Percentiles rank a stretch among this genome's conserved stretches.
Conservation (phyloP, 2,888 invertebrate species). For the Conchocele bisecta region DNA sequence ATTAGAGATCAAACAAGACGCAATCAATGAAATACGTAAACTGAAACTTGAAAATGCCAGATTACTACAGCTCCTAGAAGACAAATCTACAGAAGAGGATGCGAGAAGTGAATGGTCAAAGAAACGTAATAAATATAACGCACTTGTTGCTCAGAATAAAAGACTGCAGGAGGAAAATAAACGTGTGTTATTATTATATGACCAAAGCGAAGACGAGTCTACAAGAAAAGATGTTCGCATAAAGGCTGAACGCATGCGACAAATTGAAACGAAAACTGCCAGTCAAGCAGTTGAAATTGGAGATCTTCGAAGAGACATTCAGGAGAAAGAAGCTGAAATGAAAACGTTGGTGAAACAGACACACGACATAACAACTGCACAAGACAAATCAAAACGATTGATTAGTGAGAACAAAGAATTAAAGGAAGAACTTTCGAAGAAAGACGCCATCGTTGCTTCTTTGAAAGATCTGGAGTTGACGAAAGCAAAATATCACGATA, state of each 20-base stretch:
- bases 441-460: conserved; percentile 41
- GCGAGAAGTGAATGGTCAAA: conserved; percentile 54
- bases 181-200: conserved; percentile 34
- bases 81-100: conserved; percentile 52
- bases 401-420: conserved; percentile 36
- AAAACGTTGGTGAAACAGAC: conserved; percentile 29
- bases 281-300: conserved; percentile 41
- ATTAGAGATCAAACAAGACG: conserved; percentile 59
- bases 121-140: conserved; percentile 54
- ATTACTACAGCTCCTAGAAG: conserved; percentile 42
- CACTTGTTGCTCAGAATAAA: conserved; percentile 52
- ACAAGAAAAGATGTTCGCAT: conserved; percentile 39
- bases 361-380: conserved; percentile 30
- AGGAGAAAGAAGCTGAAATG: conserved; percentile 46
- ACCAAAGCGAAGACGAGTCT: conserved; percentile 36
- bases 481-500: conserved; percentile 50
- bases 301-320: conserved; percentile 32
- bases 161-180: conserved; percentile 51
- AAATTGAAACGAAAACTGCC: conserved; percentile 43
- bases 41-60: conserved; percentile 49
- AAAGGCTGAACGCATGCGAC: conserved; percentile 48
- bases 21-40: conserved; percentile 55
- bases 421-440: conserved; percentile 40
- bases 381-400: conserved; percentile 41
- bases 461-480: conserved; percentile 50